Conservation (phyloP, 2,113 vertebrate genomes). For the Poicephalus gulielmi region DNA sequence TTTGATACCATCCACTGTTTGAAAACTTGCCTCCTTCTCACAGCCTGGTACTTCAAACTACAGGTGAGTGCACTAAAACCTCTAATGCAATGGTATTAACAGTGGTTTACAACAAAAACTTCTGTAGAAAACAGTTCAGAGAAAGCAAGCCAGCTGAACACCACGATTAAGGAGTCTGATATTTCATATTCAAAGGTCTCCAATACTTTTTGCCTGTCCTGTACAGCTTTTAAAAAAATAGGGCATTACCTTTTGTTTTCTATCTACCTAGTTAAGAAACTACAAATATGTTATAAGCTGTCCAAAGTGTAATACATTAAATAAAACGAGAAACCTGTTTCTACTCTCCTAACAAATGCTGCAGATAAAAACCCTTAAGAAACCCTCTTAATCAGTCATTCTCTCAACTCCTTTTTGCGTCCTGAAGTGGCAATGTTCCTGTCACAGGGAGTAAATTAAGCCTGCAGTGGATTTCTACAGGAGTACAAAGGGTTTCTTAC, state of each 20-base stretch:
- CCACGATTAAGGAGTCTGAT: neutral
- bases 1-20: neutral
- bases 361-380: constrained; percentile 34
- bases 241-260: constrained; percentile 41
- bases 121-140: neutral
- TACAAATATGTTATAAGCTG: constrained; percentile 31
- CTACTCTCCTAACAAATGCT: constrained; percentile 56
- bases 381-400: neutral
- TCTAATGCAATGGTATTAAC: neutral
- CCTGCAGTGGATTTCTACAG: neutral
- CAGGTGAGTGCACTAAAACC: neutral
- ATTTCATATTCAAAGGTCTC: neutral
- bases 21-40: neutral
- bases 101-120: neutral
- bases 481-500: neutral
- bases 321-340: constrained; percentile 50
- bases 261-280: constrained; percentile 54
- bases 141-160: constrained; percentile 10
- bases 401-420: neutral
- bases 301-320: constrained; percentile 41
- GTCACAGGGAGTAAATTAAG: constrained; percentile 28
- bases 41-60: neutral
- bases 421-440: constrained; percentile 24
- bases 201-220: constrained; percentile 34
- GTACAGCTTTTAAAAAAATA: constrained; percentile 67